Base-by-base conservation (phyloP, 2,113 vertebrate species). In the Chionis minor region DNA sequence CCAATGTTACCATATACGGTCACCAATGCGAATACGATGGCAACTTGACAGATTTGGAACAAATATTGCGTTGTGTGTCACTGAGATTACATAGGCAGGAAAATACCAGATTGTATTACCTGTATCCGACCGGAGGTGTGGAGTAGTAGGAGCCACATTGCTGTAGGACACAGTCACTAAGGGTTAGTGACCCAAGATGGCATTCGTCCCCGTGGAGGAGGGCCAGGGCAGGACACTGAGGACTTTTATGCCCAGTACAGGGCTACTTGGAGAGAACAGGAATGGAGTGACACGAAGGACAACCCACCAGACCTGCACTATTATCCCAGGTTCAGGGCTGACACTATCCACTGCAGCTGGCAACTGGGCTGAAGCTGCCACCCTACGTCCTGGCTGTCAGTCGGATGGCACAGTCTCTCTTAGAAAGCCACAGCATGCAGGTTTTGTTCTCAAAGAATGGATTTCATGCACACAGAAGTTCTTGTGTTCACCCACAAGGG, bases 31-130 rank as follows among this genome's bases (percentile, higher is more conserved):
- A 97, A 97, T 90, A 94, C 23, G 83, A 97, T 96, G 95, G 94
- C 97, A 97, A 96, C 79, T 82, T 97, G 95, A 97, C 97, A 97
- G 91, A 95, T 92, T 94, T 70, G 87, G 84, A 97, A 96, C 90
- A 96, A 97, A 95, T 95, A 94, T 70, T 49, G 61, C 16, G 27
- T 78, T 92, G 88, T 86, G 52, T 58, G 91, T 86, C 92, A 86
- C 89, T 27, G 69, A 79, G 91, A 90, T 94, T 95, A 94, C 81
- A 86, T 1, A 54, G 45, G 81, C 74, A 92, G 92, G 94, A 96
- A 97, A 96, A 94, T 65, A 94, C n/a, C 95, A 91, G 96, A 96
- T 96, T 94, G 91, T 93, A 93, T 96, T 97, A 96, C 96, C 95
- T 96, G 95, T 82, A 94, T 96, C 90, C 32, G 16, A 44, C 83